Base-by-base conservation (phyloP, 2,113 vertebrate genomes). In the Dryoscopus gambensis region DNA sequence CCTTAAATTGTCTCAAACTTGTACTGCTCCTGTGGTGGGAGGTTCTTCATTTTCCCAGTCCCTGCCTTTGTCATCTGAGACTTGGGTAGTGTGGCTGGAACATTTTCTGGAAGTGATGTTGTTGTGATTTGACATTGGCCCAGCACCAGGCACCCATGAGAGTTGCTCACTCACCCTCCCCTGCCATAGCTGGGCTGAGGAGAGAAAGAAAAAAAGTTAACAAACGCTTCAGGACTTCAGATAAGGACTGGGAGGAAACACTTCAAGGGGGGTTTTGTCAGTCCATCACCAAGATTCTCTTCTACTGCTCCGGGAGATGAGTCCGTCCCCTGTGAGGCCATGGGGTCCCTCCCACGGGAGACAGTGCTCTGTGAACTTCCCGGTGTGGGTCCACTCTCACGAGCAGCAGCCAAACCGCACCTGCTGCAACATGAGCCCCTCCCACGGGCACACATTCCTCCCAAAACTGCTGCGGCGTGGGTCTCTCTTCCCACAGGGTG, bases 1-100 rank as follows among this genome's bases (percentile, higher is more conserved):
- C 27, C 7, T 39, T 47, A 40, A 40, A 75, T 49, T 49, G 8
- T 57, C 35, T 75, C 60, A 67, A 42, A 57, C 24, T 19, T 49
- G 15, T 40, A 24, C 42, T n/a, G 15, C 5, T 65, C 20, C 24
- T 65, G 1, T n/a, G 16, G 24, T 0, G 0, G 42, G 15, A 57
- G 16, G 35, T 40, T 57, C 24, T 56, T 56, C 2, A 65, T 49
- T 40, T 65, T 56, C 4, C 24, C 20, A 20, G 13, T 65, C 13
- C 24, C 24, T 57, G n/a, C 13, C 8, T 56, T 64, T 56, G 10
- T 75, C 28, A 56, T 56, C n/a, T 65, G 60, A 40, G 35, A 40
- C 30, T 49, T 49, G 35, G 42, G 13, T 49, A 49, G 13, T 40
- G 24, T 65, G 24, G 15, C 42, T 75, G 70, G 24, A 75, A 35